These are phyloP conservation scores for Masnerella sp. DNA, from an alignment of 2,888 invertebrate genomes.

Conservation along the genomic window DNA sequence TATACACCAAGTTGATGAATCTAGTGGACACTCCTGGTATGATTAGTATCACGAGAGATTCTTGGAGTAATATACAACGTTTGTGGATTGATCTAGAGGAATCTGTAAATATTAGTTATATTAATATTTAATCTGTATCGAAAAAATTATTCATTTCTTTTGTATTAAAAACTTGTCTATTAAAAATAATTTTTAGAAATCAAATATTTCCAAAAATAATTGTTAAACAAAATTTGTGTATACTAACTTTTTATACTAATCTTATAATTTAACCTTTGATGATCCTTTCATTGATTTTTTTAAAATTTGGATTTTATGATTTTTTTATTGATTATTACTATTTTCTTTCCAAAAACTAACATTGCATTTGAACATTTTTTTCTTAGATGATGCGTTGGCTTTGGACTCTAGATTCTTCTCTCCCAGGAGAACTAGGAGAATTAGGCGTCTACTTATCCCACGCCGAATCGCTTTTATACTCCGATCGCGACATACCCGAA, in stretches of 20 bases:
- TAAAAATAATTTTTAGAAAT: too few species aligned
- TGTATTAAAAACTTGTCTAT: too few species aligned
- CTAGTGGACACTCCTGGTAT: conserved; percentile 89
- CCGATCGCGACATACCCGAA: conserved; percentile 87
- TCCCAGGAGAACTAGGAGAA: conserved; percentile 91
- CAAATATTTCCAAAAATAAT: too few species aligned
- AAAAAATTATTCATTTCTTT: too few species aligned
- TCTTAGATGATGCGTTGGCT: conserved; percentile 89
- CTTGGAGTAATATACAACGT: conserved; percentile 90
- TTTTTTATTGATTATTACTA: too few species aligned
- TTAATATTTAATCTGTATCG: too few species aligned
- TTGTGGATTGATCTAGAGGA: conserved; percentile 89
- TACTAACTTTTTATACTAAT: too few species aligned
- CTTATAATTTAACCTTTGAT: too few species aligned
- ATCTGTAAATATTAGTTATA: conserved; percentile 71
- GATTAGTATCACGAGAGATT: conserved; percentile 88
- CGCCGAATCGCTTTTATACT: conserved; percentile 89
- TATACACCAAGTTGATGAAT: conserved; percentile 87
- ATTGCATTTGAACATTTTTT: conserved; percentile 71
- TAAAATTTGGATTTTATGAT: too few species aligned
- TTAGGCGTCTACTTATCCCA: conserved; percentile 94
- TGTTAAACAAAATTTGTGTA: too few species aligned
- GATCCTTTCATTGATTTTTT: too few species aligned
- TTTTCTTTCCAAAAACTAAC: too few species aligned
- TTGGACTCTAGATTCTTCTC: conserved; percentile 89